Evolutionary conservation across 1,140 invertebrate species (phyloP).

Genomic region (Daktulosphaira vitifoliae): DNA sequence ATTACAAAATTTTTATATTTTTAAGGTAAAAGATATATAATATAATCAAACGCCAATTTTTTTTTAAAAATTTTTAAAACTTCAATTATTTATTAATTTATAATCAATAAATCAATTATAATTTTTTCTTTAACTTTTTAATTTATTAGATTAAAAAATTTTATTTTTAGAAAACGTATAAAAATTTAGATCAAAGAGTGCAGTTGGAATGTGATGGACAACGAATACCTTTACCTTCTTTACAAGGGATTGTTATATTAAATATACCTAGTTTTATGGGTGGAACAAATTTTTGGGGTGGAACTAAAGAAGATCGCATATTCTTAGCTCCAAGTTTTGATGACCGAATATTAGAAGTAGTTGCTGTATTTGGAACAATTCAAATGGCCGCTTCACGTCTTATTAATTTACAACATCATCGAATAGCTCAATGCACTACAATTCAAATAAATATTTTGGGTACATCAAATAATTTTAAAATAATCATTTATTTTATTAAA

Average conservation of each 20-base stretch:
- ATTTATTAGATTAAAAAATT: neutral
- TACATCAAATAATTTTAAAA: conserved; percentile 38
- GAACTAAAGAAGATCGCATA: conserved; percentile 75
- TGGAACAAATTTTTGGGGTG: conserved; percentile 97
- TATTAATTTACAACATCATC: conserved; percentile 90
- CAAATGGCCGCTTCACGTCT: conserved; percentile 93
- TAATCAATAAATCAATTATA: too few species aligned
- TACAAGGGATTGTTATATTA: conserved; percentile 93
- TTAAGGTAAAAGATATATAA: too few species aligned
- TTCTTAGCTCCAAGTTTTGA: conserved; percentile 84
- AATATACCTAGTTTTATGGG: conserved; percentile 98
- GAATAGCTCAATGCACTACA: conserved; percentile 91
- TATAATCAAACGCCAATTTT: too few species aligned
- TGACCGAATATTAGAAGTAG: conserved; percentile 87
- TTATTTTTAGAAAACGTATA: conserved; percentile 71
- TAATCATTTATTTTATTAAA: neutral
- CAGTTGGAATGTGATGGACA: conserved; percentile 88
- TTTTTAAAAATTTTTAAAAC: too few species aligned
- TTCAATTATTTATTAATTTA: too few species aligned
- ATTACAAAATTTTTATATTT: too few species aligned
- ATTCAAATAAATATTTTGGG: conserved; percentile 92
- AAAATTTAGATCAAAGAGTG: conserved; percentile 91
- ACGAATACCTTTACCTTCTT: conserved; percentile 78
- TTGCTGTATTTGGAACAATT: conserved; percentile 91
- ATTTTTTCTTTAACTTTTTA: too few species aligned